Evolutionary conservation across 2,888 invertebrate species (phyloP), one percentile per base, ranked within the genome.

Genomic region (Andrena minutula): DNA sequence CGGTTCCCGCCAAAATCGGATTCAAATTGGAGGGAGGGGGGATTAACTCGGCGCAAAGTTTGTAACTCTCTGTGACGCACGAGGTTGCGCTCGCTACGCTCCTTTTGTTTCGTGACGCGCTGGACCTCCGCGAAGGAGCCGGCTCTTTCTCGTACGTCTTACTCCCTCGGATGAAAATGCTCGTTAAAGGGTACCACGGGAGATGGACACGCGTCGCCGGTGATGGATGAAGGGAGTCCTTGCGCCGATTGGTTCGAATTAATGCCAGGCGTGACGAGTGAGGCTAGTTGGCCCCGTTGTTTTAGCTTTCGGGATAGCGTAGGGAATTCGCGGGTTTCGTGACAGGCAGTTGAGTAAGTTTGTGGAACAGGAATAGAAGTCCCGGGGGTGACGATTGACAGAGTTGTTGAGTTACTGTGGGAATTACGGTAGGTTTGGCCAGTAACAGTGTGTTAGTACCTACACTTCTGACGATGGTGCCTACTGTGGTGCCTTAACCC

Each of bases 1-100:
- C 75, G 56, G 88, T 41, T 72, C 81, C 70, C 75, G 73, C 88
- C 88, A 89, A 88, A 88, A 85, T 84, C 66, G 60, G 73, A 88
- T 88, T 89, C 87, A 88, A 89, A 88, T 89, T 69, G 75, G 3
- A 10, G 7, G 23, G 35, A 83, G 85, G 84, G 53, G 23, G 56
- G 85, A 86, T 85, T 84, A 84, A 83, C 79, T 63, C 73, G 70
- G 79, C 66, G 64, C 35, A 78, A 72, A 73, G 74, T 72, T 75
- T 69, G 80, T 73, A 80, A 84, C 70, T 75, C 84, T 64, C 32
- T 16, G 75, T 65, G 77, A 69, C 80, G 69, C 68, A 68, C 66
- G 41, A 35, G 28, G 16, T 16, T 41, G 12, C 73, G 23, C 35
- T 64, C 32, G 56, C 65, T 53, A 64, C 58, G 63, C 41, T 61